Conservation (phyloP, 1,140 invertebrate species). For the Yoshiicerus persimilis region DNA sequence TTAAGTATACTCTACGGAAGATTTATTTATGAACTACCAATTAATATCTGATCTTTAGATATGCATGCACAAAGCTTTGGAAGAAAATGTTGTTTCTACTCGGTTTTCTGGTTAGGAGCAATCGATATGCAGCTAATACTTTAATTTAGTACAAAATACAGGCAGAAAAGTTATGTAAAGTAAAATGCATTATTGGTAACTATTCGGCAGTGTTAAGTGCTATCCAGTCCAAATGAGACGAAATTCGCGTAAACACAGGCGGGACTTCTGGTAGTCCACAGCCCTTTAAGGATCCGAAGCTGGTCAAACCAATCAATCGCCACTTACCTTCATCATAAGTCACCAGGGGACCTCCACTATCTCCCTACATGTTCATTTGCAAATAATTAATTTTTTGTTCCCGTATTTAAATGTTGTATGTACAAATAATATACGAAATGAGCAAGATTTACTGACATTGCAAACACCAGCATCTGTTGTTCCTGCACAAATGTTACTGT, state of each 20-base stretch:
- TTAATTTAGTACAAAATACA: background rate
- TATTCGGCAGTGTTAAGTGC: constrained; percentile 30
- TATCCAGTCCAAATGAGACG: constrained; percentile 45
- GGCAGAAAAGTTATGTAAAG: background rate
- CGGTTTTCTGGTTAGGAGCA: too few species aligned
- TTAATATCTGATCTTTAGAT: too few species aligned
- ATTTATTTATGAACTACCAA: too few species aligned
- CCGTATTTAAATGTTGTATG: too few species aligned
- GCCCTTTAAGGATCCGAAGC: constrained; percentile 39
- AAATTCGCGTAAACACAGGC: constrained; percentile 31
- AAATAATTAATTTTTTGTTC: background rate
- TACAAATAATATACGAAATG: too few species aligned
- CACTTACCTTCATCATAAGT: constrained; percentile 18
- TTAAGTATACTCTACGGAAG: too few species aligned
- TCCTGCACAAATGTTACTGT: constrained; percentile 29
- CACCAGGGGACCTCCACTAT: constrained; percentile 40
- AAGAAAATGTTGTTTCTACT: too few species aligned
- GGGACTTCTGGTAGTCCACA: constrained; percentile 34
- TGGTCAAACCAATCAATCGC: constrained; percentile 38
- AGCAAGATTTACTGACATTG: constrained; percentile 25
- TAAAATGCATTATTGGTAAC: too few species aligned
- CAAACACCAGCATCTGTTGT: constrained; percentile 40
- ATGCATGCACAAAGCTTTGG: too few species aligned
- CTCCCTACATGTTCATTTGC: constrained; percentile 25
- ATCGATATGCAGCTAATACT: background rate